Evolutionary conservation across 2,888 invertebrate species (phyloP), one percentile per base, ranked within the genome.

Genomic region (Ditylenchus weischeri): DNA sequence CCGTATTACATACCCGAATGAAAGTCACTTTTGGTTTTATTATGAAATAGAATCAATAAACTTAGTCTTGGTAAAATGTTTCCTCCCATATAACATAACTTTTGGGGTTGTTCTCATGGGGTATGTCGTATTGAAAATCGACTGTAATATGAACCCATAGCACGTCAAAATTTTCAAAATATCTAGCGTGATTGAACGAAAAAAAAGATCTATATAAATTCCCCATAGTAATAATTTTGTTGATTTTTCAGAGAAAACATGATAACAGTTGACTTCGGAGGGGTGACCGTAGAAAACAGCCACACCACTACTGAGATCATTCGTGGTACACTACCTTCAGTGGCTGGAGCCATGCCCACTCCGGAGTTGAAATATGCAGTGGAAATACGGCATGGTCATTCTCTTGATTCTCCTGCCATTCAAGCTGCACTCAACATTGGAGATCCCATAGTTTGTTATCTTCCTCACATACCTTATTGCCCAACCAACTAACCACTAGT

Each of bases 241-340:
- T n/a, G n/a, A 13, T 65, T 58, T 58, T 59, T 7, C 49, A 72
- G 70, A n/a, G 75, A 75, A 36, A 70, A 74, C 13, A 71, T 75
- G 70, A 78, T 80, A 15, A 79, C 80, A 0, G 78, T 80, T 0
- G 77, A 79, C 11, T 80, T 80, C 65, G 80, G 80, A n/a, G 80
- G 80, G 0, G 79, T 80, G 35, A 80, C 79, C 0, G 75, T 80
- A 19, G 78, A 79, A 66, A 73, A 66, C 62, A 57, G 69, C 21
- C 71, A 70, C 47, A 69, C 73, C 13, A 76, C 75, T 21, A 73
- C 75, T 18, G 73, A 73, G 54, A 35, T 74, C 0, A 74, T 73
- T 48, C 64, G 62, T 23, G 73, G 72, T 58, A 62, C 69, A 18
- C n/a, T 76, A 61, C 73, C 73, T n/a, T 64, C 73, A 29, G 36